Evolutionary conservation across 2,888 invertebrate species (phyloP), one percentile per base, ranked within the genome.

Genomic region (Flabesymbios commensalis): DNA sequence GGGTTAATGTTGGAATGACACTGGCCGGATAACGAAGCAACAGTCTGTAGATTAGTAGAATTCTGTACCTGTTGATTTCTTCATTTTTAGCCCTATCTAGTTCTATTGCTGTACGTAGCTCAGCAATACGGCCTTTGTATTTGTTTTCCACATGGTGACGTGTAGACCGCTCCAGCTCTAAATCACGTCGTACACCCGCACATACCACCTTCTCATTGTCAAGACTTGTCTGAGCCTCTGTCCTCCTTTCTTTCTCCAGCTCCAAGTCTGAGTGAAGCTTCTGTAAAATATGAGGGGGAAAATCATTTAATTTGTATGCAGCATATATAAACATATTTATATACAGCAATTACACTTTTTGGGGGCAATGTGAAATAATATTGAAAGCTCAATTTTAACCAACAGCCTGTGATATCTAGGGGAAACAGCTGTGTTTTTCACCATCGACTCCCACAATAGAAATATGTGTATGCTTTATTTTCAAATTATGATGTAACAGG

Each of bases 261-360:
- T 71, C 72, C 52, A 78, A 54, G 49, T 78, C 79, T 26, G 58
- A 54, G 56, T 75, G 66, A 29, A 78, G 49, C 36, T 64, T 65
- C 72, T 70, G 59, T 28, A 51, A 58, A 28, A 22, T 28, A 41
- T n/a, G n/a, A n/a, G n/a, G n/a, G n/a, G n/a, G n/a, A n/a, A n/a
- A n/a, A n/a, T n/a, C n/a, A n/a, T n/a, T n/a, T n/a, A n/a, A n/a
- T n/a, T n/a, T n/a, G n/a, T n/a, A n/a, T n/a, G n/a, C n/a, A n/a
- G n/a, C n/a, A n/a, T n/a, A n/a, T n/a, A n/a, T n/a, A n/a, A n/a
- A n/a, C n/a, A n/a, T n/a, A n/a, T n/a, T n/a, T n/a, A n/a, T n/a
- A n/a, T n/a, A n/a, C n/a, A n/a, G n/a, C n/a, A n/a, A n/a, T n/a
- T n/a, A n/a, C n/a, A n/a, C n/a, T n/a, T n/a, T n/a, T n/a, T n/a